Percentiles rank a stretch among this genome's conserved stretches.
phyloP scores from a whole-genome alignment of 2,888 invertebrate species.

The Cerastis rubricosa region DNA sequence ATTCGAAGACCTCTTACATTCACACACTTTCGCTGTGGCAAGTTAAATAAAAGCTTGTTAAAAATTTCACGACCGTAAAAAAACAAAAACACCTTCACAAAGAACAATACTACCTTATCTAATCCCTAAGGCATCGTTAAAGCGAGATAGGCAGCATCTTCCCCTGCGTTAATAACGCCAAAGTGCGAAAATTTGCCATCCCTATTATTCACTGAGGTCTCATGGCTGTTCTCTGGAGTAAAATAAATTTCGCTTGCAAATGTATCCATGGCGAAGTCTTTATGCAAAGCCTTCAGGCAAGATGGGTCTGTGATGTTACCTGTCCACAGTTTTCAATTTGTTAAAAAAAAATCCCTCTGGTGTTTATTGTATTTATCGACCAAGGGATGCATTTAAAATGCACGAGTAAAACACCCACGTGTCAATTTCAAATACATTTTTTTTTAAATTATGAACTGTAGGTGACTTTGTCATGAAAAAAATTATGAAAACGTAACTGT shows the following conservation, averaged over 20 bases:
- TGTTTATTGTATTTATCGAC: too few relatives aligned
- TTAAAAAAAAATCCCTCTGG: too few relatives aligned
- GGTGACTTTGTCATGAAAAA: too few relatives aligned
- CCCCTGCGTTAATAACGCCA: slow-evolving; percentile 39
- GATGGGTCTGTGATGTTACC: slow-evolving; percentile 14
- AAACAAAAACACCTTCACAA: background rate
- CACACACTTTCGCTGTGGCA: background rate
- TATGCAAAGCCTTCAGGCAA: slow-evolving; percentile 38
- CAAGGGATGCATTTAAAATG: too few relatives aligned
- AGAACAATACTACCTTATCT: slow-evolving; percentile 38
- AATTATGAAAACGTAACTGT: too few relatives aligned
- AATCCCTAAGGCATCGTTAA: slow-evolving; percentile 35
- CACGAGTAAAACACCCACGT: too few relatives aligned
- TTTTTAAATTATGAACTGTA: too few relatives aligned
- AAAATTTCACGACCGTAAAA: background rate
- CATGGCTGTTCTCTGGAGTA: slow-evolving; percentile 18
- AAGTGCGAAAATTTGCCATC: slow-evolving; percentile 44
- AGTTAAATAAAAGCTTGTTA: background rate
- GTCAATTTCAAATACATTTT: too few relatives aligned
- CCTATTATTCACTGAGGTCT: slow-evolving; percentile 42
- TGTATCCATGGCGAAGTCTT: slow-evolving; percentile 39
- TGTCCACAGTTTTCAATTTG: too few relatives aligned
- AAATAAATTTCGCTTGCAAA: slow-evolving; percentile 44
- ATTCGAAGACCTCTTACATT: background rate
- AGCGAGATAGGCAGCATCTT: slow-evolving; percentile 37